phyloP scores from a whole-genome alignment of 2,797 vertebrate species.

The Sebastes vulpes region DNA sequence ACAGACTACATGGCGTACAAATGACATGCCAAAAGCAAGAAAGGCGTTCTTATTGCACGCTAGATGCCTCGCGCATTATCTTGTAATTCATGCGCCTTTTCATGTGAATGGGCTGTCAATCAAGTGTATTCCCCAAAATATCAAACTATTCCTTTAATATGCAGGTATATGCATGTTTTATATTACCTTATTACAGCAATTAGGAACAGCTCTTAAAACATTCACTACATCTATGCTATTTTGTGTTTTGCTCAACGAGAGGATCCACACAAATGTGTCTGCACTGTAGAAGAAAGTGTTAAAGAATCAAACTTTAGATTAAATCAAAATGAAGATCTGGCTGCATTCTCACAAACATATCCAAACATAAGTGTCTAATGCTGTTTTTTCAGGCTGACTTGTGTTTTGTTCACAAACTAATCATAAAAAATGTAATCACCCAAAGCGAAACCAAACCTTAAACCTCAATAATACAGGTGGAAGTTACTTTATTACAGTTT shows the following conservation, averaged over 20 bases:
- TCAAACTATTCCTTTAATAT: no score
- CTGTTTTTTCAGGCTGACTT: background rate
- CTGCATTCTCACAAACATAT: background rate
- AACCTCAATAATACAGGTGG: background rate
- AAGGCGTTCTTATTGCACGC: no score
- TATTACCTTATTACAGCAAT: background rate
- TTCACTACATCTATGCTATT: background rate
- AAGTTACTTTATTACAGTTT: background rate
- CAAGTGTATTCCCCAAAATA: rapidly evolving
- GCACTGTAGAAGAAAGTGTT: background rate
- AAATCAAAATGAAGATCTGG: background rate
- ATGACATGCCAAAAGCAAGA: no score
- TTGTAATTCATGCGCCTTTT: no score
- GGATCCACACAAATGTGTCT: background rate
- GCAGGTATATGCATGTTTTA: background rate
- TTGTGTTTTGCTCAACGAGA: background rate
- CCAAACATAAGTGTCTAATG: background rate
- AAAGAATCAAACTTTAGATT: background rate
- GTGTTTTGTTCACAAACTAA: background rate
- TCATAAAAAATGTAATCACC: background rate
- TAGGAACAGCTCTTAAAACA: background rate
- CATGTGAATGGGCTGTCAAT: no score
- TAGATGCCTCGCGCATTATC: no score
- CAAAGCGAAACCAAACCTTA: background rate
- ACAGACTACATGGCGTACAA: no score